phyloP scores from a whole-genome alignment of 92 coral and sea anemone species.

The Paragorgia papillata region DNA sequence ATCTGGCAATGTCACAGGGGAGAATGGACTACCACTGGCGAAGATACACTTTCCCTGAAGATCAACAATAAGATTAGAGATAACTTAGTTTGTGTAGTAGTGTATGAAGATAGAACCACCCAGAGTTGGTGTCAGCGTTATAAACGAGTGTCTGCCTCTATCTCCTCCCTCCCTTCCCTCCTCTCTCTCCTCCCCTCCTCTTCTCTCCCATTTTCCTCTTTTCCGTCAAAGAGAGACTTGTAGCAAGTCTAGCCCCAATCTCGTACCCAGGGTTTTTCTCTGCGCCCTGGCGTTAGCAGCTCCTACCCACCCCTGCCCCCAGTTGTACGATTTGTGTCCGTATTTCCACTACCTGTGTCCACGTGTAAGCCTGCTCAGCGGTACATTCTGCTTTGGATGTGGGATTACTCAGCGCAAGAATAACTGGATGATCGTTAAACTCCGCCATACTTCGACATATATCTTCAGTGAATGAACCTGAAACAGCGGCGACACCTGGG shows the following conservation, averaged over 20 bases:
- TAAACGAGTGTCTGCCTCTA: too few relatives aligned
- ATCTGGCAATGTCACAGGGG: slow-evolving; percentile 92
- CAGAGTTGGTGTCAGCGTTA: too few relatives aligned
- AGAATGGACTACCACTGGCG: slow-evolving; percentile 98
- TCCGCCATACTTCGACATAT: slow-evolving; percentile 84
- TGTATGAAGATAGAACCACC: too few relatives aligned
- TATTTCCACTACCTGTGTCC: slow-evolving; percentile 97
- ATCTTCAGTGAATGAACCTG: slow-evolving; percentile 86
- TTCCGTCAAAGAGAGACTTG: too few relatives aligned
- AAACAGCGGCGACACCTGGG: slow-evolving; percentile 90
- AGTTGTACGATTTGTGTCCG: too few relatives aligned
- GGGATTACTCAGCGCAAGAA: slow-evolving; percentile 94
- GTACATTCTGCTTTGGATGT: slow-evolving; percentile 97
- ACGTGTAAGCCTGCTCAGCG: slow-evolving; percentile 86
- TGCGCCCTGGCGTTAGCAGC: too few relatives aligned
- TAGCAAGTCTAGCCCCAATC: too few relatives aligned
- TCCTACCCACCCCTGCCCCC: too few relatives aligned
- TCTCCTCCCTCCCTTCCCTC: too few relatives aligned
- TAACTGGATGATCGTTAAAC: slow-evolving; percentile 79
- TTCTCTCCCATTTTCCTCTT: too few relatives aligned
- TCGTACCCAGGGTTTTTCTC: too few relatives aligned
- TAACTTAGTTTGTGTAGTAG: background rate
- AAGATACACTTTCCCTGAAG: slow-evolving; percentile 85
- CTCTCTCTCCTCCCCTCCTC: too few relatives aligned
- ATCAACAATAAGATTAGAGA: background rate